These are phyloP conservation scores for Campopleginae sp. DNA, from an alignment of 2,888 invertebrate species.

Conservation along the genomic window DNA sequence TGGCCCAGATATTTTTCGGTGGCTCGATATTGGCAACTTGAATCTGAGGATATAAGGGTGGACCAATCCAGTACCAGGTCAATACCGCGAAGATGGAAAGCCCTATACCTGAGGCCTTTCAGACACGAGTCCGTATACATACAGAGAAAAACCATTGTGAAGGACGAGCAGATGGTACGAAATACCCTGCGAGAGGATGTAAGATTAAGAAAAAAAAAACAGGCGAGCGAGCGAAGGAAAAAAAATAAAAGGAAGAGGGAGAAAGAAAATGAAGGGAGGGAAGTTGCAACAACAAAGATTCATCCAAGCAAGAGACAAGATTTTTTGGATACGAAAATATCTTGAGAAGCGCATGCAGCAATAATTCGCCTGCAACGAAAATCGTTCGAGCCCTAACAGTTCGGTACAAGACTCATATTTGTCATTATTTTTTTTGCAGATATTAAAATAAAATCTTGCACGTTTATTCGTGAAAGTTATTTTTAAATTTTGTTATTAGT, in stretches of 20 bases:
- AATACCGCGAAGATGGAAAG: constrained; percentile 50
- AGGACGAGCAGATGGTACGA: constrained; percentile 62
- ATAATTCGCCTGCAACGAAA: constrained; percentile 2
- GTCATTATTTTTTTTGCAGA: background rate
- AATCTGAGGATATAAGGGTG: constrained; percentile 34
- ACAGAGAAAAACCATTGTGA: constrained; percentile 41
- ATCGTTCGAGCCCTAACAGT: background rate
- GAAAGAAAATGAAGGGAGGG: constrained; percentile 3
- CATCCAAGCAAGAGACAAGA: constrained; percentile 36
- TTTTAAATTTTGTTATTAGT: background rate
- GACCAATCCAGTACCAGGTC: constrained; percentile 60
- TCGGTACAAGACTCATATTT: background rate
- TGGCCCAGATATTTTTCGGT: constrained; percentile 15
- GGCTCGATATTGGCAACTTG: constrained; percentile 56
- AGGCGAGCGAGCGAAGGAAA: constrained; percentile 13
- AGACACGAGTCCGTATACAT: constrained; percentile 16
- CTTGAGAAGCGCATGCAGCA: constrained; percentile 23
- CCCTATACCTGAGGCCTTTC: constrained; percentile 49
- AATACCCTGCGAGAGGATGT: constrained; percentile 24
- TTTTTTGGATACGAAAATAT: constrained; percentile 2
- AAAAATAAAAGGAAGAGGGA: constrained; percentile 41
- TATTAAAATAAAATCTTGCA: background rate
- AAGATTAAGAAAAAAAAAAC: constrained; percentile 39
- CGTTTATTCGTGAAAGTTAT: background rate
- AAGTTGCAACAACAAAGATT: constrained; percentile 51